Percentiles rank a stretch among this genome's conserved stretches.
Evolutionary conservation across 2,113 vertebrate species (phyloP).

Genomic region (Eulemur macaco): DNA sequence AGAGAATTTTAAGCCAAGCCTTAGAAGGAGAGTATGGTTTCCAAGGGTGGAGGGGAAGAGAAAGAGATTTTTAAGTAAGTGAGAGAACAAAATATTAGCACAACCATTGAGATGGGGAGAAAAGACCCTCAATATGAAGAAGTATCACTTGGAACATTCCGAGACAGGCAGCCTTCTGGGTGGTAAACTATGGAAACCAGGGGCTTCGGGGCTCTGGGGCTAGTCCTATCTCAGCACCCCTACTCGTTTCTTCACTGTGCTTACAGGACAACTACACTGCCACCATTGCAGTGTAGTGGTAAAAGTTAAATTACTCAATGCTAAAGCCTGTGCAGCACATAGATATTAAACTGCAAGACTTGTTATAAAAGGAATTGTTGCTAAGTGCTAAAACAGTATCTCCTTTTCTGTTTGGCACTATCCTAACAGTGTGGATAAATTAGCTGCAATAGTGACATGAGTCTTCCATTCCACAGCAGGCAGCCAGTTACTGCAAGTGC

Average conservation of each 20-base stretch:
- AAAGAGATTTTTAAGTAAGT: background rate
- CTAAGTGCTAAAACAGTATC: background rate
- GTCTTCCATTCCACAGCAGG: background rate
- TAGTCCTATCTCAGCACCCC: rapidly evolving
- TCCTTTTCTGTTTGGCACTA: background rate
- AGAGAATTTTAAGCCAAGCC: background rate
- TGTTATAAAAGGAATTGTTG: background rate
- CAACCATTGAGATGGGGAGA: background rate
- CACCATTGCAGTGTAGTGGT: background rate
- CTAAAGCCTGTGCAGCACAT: background rate
- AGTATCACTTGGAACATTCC: background rate
- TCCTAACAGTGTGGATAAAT: background rate
- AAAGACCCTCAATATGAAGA: background rate
- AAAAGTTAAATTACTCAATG: background rate
- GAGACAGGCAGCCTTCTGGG: background rate
- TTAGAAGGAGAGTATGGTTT: background rate
- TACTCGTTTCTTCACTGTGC: background rate
- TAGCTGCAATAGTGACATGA: background rate
- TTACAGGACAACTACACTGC: background rate
- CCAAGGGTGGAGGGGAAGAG: rapidly evolving
- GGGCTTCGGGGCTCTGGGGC: background rate
- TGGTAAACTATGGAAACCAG: background rate
- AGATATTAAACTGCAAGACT: background rate
- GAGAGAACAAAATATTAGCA: background rate
- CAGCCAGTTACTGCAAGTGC: background rate